phyloP scores from a whole-genome alignment of 92 coral and sea anemone genomes.

The Epizoanthus stellaris region DNA sequence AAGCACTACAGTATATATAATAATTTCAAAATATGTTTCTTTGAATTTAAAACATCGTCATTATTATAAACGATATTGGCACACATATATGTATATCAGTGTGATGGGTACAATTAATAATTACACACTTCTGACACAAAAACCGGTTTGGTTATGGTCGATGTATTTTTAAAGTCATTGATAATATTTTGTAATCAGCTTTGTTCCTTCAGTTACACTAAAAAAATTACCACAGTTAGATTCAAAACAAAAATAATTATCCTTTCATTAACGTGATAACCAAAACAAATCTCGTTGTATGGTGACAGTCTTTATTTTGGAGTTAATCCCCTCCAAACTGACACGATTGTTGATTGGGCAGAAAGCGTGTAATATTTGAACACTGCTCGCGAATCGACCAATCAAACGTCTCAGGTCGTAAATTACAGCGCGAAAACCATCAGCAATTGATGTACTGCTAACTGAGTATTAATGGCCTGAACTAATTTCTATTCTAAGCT shows the following conservation, averaged over 20 bases:
- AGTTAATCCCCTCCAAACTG: conserved; percentile 51
- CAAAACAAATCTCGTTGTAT: conserved; percentile 5
- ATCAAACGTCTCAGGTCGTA: conserved; percentile 50
- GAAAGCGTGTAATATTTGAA: conserved; percentile 5
- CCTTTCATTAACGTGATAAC: background rate
- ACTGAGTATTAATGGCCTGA: conserved; percentile 58
- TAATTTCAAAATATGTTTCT: no score
- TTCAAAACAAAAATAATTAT: background rate
- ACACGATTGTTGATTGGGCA: conserved; percentile 64
- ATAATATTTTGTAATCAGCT: background rate
- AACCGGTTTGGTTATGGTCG: no score
- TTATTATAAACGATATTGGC: no score
- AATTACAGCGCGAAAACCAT: conserved; percentile 33
- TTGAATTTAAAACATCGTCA: no score
- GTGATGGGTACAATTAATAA: no score
- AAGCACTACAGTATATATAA: no score
- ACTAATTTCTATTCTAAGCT: conserved; percentile 6
- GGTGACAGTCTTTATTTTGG: conserved; percentile 1
- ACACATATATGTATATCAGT: no score
- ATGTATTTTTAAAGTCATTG: background rate
- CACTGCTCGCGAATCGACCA: conserved; percentile 40
- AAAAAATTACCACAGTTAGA: background rate
- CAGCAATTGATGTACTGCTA: conserved; percentile 53
- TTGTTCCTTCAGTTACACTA: background rate
- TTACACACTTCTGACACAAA: no score